Evolutionary conservation across 1,140 invertebrate species (phyloP), one percentile per base, ranked within the genome.

Genomic region (Metopolophium dirhodum): DNA sequence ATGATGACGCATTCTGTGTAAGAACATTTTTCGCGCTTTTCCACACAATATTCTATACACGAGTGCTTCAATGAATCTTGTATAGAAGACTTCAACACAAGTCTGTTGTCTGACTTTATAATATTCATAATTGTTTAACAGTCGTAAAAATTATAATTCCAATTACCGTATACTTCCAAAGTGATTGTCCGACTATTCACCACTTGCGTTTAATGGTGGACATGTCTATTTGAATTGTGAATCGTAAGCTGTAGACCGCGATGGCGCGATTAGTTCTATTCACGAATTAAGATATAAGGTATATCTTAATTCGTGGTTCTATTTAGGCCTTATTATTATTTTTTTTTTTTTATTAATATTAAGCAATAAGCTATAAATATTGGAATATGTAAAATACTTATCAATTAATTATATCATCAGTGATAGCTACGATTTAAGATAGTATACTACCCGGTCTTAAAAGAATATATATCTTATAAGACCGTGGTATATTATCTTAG

Each of bases 31-130:
- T 86, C 7, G 7, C 45, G 91, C 41, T 57, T 93, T 45, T 93
- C 91, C 18, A 93, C 51, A 23, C 77, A 54, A 57, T 93, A 93
- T 57, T 93, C 91, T 86, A 93, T 20, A 14, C 91, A 93, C 18
- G 91, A 93, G 35, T 85, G 77, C 57, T 93, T 93, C 20, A 93
- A 30, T 35, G 82, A 37, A 6, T 93, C 82, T 22, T 86, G 82
- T 26, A 37, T 86, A 1, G 91, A 93, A 8, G 91, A 86, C 26
- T 93, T 93, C 26, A 93, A 86, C 9, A 93, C 49, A 37, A 85
- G 47, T 18, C 26, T 83, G 11, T 93, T 14, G 2, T 93, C 91
- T 37, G 49, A 41, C 7, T n/a, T 86, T 30, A 93, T 86, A 41
- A 86, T 20, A 3, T 85, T 86, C 91, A 93, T 92, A 20, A 37